Evolutionary conservation across 1,140 invertebrate genomes (phyloP).

Genomic region (Arctopsyche grandis): DNA sequence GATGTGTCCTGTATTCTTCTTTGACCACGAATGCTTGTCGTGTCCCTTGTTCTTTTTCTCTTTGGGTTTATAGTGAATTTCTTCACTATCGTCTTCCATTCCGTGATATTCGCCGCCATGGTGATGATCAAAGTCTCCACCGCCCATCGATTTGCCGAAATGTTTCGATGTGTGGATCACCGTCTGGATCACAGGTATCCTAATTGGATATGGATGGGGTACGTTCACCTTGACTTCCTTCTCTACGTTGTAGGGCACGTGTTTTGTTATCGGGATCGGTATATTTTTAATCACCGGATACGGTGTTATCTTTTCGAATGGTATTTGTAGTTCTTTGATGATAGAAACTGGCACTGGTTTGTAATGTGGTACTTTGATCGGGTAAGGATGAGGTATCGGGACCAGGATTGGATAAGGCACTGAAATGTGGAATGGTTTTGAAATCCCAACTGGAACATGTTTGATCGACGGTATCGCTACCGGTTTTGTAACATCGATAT

Average conservation of each 20-base stretch:
- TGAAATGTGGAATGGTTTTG: slow-evolving; percentile 73
- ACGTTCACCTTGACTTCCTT: slow-evolving; percentile 78
- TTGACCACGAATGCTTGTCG: not conserved
- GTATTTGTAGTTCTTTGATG: slow-evolving; percentile 75
- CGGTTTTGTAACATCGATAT: slow-evolving; percentile 75
- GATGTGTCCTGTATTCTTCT: not conserved
- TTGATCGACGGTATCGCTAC: slow-evolving; percentile 74
- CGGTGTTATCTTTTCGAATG: slow-evolving; percentile 77
- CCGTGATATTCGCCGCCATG: not conserved
- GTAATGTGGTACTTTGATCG: slow-evolving; percentile 72
- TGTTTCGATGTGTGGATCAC: slow-evolving; percentile 65
- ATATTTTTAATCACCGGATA: slow-evolving; percentile 78
- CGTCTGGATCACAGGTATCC: slow-evolving; percentile 77
- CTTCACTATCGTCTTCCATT: not conserved
- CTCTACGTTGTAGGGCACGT: slow-evolving; percentile 74
- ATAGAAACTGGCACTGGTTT: slow-evolving; percentile 73
- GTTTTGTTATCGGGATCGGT: slow-evolving; percentile 78
- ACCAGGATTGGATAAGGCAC: slow-evolving; percentile 76
- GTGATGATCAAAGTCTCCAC: not conserved
- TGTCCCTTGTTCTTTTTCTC: not conserved
- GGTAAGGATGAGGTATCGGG: slow-evolving; percentile 71
- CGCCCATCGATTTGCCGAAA: not conserved
- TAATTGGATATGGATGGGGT: slow-evolving; percentile 77
- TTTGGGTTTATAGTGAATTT: not conserved
- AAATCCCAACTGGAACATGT: slow-evolving; percentile 73